Conservation (phyloP, 2,113 vertebrate genomes). For the Gymnocephalus cernua region DNA sequence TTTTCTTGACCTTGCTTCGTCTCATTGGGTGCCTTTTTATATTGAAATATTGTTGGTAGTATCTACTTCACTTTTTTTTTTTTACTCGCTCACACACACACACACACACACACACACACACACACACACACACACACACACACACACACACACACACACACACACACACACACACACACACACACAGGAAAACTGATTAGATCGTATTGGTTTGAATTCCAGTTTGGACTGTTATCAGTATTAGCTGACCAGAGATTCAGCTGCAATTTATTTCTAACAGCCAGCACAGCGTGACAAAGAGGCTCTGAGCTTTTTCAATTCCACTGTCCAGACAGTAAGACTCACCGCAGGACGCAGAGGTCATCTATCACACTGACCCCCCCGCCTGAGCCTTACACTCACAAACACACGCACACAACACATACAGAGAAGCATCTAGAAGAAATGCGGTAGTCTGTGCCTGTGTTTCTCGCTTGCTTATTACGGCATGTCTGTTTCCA, state of each 20-base stretch:
- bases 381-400: conserved; percentile 36
- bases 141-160: background rate
- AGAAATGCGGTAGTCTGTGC: background rate
- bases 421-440: background rate
- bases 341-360: conserved; percentile 26
- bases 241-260: conserved; percentile 18
- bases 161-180: conserved; percentile 3
- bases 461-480: conserved; percentile 9
- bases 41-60: background rate
- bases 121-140: background rate
- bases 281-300: background rate
- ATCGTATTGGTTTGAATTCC: background rate
- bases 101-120: background rate
- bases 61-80: no score
- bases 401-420: background rate
- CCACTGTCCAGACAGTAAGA: conserved; percentile 24
- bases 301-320: conserved; percentile 38
- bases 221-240: conserved; percentile 4
- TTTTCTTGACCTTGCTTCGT: background rate
- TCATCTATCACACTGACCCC: conserved; percentile 51
- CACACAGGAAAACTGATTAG: conserved; percentile 12
- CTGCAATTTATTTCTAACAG: conserved; percentile 39
- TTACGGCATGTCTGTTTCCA: conserved; percentile 34
- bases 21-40: conserved; percentile 7
- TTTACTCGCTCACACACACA: background rate